Evolutionary conservation across 2,888 invertebrate species (phyloP).

Genomic region (Leptopilina myrica): DNA sequence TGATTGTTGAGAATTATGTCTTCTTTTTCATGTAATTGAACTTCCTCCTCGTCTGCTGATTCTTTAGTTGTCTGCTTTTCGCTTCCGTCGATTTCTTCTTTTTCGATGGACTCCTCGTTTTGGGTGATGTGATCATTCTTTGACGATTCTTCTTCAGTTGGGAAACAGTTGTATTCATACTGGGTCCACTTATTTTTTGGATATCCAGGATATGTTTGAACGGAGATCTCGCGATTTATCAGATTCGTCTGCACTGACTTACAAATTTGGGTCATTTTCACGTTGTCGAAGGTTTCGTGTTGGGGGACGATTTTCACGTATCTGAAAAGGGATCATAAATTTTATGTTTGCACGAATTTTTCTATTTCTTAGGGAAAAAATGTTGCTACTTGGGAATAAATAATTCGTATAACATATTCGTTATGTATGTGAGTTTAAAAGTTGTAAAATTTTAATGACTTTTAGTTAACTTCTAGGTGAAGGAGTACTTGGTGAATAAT

Average conservation of each 20-base stretch:
- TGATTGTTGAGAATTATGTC: conserved; percentile 56
- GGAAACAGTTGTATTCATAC: conserved; percentile 59
- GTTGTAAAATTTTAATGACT: too few relatives aligned
- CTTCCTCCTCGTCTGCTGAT: conserved; percentile 37
- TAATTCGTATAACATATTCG: too few relatives aligned
- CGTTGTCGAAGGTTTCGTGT: conserved; percentile 78
- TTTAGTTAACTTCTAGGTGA: too few relatives aligned
- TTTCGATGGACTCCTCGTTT: conserved; percentile 44
- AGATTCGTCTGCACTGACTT: conserved; percentile 79
- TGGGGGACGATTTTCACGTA: conserved; percentile 29
- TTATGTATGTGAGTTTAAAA: too few relatives aligned
- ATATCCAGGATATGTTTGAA: conserved; percentile 71
- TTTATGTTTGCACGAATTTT: background rate
- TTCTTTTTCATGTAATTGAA: conserved; percentile 39
- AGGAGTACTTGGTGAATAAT: too few relatives aligned
- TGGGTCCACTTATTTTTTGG: conserved; percentile 73
- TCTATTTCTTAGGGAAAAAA: too few relatives aligned
- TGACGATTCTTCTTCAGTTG: conserved; percentile 34
- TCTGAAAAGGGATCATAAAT: background rate
- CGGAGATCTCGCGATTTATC: conserved; percentile 70
- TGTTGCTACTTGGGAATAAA: too few relatives aligned
- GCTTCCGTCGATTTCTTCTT: conserved; percentile 49
- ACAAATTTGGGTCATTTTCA: conserved; percentile 80
- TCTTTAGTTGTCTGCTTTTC: background rate
- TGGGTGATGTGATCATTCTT: conserved; percentile 41